Base-by-base conservation (phyloP, 2,797 vertebrate genomes). In the Limnodromus scolopaceus region DNA sequence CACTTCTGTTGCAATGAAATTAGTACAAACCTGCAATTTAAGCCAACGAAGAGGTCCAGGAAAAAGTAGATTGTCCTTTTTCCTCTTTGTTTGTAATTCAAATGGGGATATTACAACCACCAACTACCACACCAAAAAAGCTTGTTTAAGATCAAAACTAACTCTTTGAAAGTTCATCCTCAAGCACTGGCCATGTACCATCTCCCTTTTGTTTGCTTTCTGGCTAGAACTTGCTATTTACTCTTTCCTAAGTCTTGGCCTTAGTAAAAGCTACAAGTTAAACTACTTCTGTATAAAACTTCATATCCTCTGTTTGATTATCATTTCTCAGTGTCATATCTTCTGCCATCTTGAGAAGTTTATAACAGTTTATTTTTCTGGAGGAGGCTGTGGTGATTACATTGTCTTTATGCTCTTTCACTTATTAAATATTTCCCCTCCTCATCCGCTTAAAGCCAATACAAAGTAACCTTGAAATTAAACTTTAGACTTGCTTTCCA, bases 181-280 rank as follows among this genome's bases (percentile, higher is more conserved):
- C 0, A 0, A 5, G 38, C 8, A 6, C 28, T 8, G 13, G 30
- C 22, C 0, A 0, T 13, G 7, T n/a, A 5, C 32, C 13, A 13
- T 34, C 13, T 58, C 36, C 36, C 10, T 45, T 54, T 39, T 22
- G 10, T 84, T 92, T 77, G 7, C 36, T 70, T 70, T 70, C 38
- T 16, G 10, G 10, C 12, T 2, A 36, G 41, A 54, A 24, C 11
- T 45, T 76, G 45, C 15, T 76, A 4, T 70, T 83, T 55, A 51
- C 10, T 13, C 32, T 45, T 38, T 51, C 34, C 6, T 38, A 48
- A 53, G 55, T 34, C 22, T 58, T 32, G 12, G 12, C 2, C 19
- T 45, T 22, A 25, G 60, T 64, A 24, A 83, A 53, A 89, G 23
- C 22, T 66, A 4, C n/a, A 71, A 57, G 38, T 60, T 79, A 65